Percentiles rank a stretch among this genome's conserved stretches.
Conservation (phyloP, 2,888 invertebrate species). For the Pasiphila rectangulata region DNA sequence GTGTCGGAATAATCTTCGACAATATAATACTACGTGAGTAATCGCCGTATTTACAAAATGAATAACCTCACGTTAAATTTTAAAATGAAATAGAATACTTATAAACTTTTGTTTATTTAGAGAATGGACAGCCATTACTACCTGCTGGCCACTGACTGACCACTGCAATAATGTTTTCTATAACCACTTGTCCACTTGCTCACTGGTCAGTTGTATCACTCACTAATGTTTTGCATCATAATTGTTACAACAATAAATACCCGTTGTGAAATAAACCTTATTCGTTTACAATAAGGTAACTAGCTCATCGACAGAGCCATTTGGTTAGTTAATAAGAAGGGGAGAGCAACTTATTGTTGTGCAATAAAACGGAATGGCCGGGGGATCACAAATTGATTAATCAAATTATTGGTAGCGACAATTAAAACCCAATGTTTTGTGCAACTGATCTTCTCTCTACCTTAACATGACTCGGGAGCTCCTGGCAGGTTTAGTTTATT, state of each 20-base stretch:
- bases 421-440: conserved; percentile 2
- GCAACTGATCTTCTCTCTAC: neutral
- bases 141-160: conserved; percentile 1
- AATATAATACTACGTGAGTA: too few relatives aligned
- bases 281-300: conserved; percentile 27
- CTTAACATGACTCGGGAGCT: too few relatives aligned
- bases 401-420: conserved; percentile 46
- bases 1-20: too few relatives aligned
- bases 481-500: too few relatives aligned
- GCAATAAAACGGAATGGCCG: conserved; percentile 72
- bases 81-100: too few relatives aligned
- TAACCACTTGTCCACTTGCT: conserved; percentile 46
- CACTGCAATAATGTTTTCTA: conserved; percentile 44
- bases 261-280: conserved; percentile 35
- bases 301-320: neutral
- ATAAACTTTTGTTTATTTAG: neutral
- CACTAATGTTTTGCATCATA: conserved; percentile 34
- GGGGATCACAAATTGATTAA: conserved; percentile 49
- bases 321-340: conserved; percentile 20
- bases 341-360: conserved; percentile 51
- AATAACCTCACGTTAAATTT: too few relatives aligned
- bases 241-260: conserved; percentile 22
- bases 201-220: conserved; percentile 53
- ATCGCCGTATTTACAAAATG: too few relatives aligned
- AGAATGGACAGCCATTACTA: conserved; percentile 1